These are phyloP conservation scores for Apeltes quadracus DNA, from an alignment of 2,113 vertebrate species.

Conservation along the genomic window DNA sequence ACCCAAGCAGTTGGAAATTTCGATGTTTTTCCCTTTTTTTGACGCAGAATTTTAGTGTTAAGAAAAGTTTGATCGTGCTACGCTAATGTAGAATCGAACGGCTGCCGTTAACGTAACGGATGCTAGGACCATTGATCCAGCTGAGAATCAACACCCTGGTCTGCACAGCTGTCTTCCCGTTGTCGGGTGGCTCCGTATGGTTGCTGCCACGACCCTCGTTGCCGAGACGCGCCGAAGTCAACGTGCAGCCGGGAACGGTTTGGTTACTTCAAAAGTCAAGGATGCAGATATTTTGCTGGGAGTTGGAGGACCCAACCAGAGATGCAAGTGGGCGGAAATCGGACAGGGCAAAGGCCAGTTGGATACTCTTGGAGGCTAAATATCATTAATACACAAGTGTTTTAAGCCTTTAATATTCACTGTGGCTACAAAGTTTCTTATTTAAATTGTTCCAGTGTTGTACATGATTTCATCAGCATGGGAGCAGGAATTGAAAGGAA, in stretches of 20 bases:
- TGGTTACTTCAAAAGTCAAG: neutral
- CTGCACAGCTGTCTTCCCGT: neutral
- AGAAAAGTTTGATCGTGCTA: too few relatives aligned
- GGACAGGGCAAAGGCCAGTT: neutral
- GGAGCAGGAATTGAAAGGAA: neutral
- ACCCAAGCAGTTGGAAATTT: constrained; percentile 36
- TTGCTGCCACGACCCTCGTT: neutral
- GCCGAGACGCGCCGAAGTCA: constrained; percentile 20
- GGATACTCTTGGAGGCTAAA: too few relatives aligned
- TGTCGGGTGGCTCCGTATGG: constrained; percentile 28
- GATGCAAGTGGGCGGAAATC: neutral
- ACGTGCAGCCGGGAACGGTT: neutral
- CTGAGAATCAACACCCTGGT: constrained; percentile 11
- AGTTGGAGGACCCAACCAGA: neutral
- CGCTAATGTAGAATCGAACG: neutral
- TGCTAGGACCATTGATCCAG: neutral
- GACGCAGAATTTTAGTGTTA: too few relatives aligned
- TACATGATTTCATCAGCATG: neutral
- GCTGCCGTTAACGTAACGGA: neutral
- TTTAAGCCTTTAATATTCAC: too few relatives aligned
- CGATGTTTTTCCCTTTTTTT: constrained; percentile 21
- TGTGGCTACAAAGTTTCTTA: too few relatives aligned
- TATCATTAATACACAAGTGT: too few relatives aligned
- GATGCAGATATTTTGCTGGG: neutral
- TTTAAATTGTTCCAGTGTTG: too few relatives aligned